A percentile compares a stretch with the other conserved stretches of the same genome.
These are phyloP conservation scores for Esperia sulphurella DNA, from an alignment of 2,888 invertebrate genomes.

Conservation along the genomic window DNA sequence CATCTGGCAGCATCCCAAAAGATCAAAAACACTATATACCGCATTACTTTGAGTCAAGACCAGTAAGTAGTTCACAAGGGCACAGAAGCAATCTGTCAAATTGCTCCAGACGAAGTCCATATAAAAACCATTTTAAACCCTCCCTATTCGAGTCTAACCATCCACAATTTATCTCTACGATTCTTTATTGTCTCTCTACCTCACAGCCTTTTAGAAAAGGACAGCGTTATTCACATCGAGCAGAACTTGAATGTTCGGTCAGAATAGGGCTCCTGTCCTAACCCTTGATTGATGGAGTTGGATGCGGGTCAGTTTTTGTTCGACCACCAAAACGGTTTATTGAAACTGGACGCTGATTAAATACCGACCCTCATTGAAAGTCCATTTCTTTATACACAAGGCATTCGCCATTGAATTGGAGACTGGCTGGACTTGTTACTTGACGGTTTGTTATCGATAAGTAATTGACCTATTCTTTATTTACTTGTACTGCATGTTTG, in stretches of 20 bases:
- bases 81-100: not conserved
- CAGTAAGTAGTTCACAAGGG: not conserved
- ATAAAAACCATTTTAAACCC: not conserved
- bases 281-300: slow-evolving; percentile 20
- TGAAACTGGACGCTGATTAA: slow-evolving; percentile 23
- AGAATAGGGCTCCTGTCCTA: slow-evolving; percentile 5
- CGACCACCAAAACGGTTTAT: slow-evolving; percentile 19
- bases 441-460: too few species aligned
- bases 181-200: too few species aligned
- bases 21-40: too few species aligned
- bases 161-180: not conserved
- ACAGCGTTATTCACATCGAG: not conserved
- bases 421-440: too few species aligned
- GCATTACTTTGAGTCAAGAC: slow-evolving; percentile 1
- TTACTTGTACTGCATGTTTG: too few species aligned
- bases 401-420: too few species aligned
- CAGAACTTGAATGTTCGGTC: not conserved
- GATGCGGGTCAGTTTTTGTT: slow-evolving; percentile 22
- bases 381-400: not conserved
- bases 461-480: too few species aligned
- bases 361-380: not conserved
- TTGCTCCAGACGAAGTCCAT: not conserved
- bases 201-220: not conserved
- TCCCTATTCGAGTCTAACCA: not conserved
- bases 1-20: too few species aligned